Conservation (phyloP, 1,140 invertebrate species). For the Pygmarrhopalites habei region DNA sequence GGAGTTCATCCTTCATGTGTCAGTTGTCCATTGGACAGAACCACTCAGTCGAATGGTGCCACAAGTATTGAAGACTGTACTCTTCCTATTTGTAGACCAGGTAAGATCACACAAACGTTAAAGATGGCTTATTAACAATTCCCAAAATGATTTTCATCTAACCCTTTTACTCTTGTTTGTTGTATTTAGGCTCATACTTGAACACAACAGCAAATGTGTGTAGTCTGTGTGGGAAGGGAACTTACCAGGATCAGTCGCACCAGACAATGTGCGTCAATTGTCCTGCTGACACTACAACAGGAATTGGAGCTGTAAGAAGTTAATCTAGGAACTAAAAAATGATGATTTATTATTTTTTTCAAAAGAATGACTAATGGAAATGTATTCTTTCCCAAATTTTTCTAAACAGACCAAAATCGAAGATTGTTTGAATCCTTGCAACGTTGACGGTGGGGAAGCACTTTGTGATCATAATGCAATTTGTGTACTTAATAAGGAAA, state of each 20-base stretch:
- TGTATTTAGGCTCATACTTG: constrained; percentile 63
- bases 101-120: constrained; percentile 42
- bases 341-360: constrained; percentile 5
- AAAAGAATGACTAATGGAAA: constrained; percentile 2
- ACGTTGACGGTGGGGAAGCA: constrained; percentile 70
- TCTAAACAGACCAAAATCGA: constrained; percentile 59
- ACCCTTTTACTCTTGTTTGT: constrained; percentile 4
- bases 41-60: constrained; percentile 75
- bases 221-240: constrained; percentile 79
- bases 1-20: constrained; percentile 81
- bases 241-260: constrained; percentile 83
- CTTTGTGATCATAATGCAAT: constrained; percentile 82
- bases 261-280: constrained; percentile 81
- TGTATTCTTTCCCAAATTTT: constrained; percentile 28
- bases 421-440: constrained; percentile 88
- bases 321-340: neutral
- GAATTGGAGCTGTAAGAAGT: constrained; percentile 62
- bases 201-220: constrained; percentile 79
- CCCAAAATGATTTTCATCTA: no score
- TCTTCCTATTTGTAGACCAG: constrained; percentile 73
- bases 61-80: constrained; percentile 83
- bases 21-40: constrained; percentile 77
- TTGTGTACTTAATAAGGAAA: constrained; percentile 76
- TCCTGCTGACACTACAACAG: constrained; percentile 86
- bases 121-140: no score